Base-by-base conservation (phyloP, 2,888 invertebrate genomes). In the Lasioglossum calceatum region DNA sequence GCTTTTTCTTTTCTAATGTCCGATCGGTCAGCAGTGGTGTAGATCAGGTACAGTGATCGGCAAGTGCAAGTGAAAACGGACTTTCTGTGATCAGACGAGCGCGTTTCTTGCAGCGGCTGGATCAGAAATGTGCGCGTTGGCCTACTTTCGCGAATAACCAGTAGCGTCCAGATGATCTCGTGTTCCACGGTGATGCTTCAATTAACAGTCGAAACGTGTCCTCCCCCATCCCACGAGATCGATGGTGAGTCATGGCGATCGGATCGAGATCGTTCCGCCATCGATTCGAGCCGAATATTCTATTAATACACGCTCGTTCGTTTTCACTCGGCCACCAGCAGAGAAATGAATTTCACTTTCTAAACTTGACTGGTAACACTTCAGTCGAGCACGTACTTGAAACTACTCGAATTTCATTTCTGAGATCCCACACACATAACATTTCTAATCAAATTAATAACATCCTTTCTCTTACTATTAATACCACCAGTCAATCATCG, bases 51-150 rank as follows among this genome's bases (percentile, higher is more conserved):
- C 44, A 27, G 76, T 47, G 12, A 50, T 44, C 32, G 44, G 72
- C 50, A 76, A 74, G 77, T 82, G 82, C 71, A 79, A 87, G 87
- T 89, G 89, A 89, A 89, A 89, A 89, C 90, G 73, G 82, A 87
- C 89, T 87, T 89, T 89, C 77, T 77, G 87, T 58, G 86, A 87
- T 86, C 82, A 32, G 87, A 80, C 77, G 64, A 79, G 58, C 67
- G 86, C 79, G 70, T 87, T 82, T 86, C 87, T 82, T 77, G 79
- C 79, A 32, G 71, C 78, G 71, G 61, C 79, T 80, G 84, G 79
- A 89, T 85, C 84, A 80, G 77, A 89, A 84, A 88, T 86, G 86
- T 72, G 54, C 79, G 81, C 81, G 77, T 73, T 84, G 89, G 84
- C 87, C 90, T 88, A 89, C 89, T 89, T 89, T 89, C 86, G 86